Percentiles rank a stretch among this genome's conserved stretches.
phyloP scores from a whole-genome alignment of 2,888 invertebrate species.

The Nycteola revayana region DNA sequence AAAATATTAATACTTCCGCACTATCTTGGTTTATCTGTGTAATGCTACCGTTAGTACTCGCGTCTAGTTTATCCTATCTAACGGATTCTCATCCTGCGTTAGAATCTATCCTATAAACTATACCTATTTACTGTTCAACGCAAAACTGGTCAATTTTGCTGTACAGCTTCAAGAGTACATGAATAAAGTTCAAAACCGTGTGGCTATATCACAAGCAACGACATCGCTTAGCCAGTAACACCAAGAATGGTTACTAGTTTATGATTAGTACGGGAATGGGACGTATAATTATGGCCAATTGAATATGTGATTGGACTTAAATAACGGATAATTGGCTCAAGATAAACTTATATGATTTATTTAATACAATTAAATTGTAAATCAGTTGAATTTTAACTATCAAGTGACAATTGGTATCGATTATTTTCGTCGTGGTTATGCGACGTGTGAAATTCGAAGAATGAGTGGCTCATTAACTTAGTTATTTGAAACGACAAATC shows the following conservation, averaged over 20 bases:
- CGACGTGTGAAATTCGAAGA: not conserved
- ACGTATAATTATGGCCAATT: conserved; percentile 43
- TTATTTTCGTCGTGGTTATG: not conserved
- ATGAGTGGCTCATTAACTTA: no score
- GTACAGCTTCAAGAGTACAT: no score
- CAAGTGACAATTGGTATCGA: no score
- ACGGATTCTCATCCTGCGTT: conserved; percentile 53
- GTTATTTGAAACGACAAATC: no score
- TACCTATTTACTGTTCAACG: conserved; percentile 9
- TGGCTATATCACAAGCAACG: no score
- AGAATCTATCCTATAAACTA: conserved; percentile 32
- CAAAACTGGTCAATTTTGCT: no score
- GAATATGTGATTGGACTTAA: conserved; percentile 28
- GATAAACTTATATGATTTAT: conserved; percentile 21
- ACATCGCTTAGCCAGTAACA: conserved; percentile 1
- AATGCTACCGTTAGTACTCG: conserved; percentile 51
- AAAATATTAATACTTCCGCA: conserved; percentile 22
- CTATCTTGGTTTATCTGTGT: conserved; percentile 23
- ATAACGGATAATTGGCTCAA: conserved; percentile 27
- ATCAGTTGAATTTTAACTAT: conserved; percentile 15
- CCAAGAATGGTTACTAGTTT: conserved; percentile 42
- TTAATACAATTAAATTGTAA: conserved; percentile 31
- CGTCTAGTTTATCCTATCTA: conserved; percentile 51
- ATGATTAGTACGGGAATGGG: conserved; percentile 45
- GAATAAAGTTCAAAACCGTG: no score